Percentiles rank a stretch among this genome's conserved stretches.
phyloP scores from a whole-genome alignment of 2,797 vertebrate species.

The Parauchenoglanis punctatus region DNA sequence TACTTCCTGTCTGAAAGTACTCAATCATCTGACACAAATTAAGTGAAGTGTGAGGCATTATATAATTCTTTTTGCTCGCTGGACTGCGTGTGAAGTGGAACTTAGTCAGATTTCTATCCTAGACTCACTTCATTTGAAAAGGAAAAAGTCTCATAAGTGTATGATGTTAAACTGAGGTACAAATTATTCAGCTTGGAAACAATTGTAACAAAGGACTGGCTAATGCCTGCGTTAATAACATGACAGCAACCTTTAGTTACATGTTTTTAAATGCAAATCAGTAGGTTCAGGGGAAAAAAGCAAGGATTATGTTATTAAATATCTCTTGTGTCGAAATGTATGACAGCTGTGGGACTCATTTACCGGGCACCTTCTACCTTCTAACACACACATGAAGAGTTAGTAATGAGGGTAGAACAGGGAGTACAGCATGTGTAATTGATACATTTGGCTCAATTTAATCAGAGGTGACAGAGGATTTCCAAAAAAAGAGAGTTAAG shows the following conservation, averaged over 20 bases:
- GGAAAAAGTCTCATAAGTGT: background rate
- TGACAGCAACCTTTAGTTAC: background rate
- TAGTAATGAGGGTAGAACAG: constrained; percentile 65
- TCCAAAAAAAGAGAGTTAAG: constrained; percentile 72
- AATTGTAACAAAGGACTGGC: background rate
- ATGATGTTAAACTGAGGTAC: constrained; percentile 8
- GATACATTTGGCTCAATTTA: constrained; percentile 74
- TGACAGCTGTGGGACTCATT: constrained; percentile 39
- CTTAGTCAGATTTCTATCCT: background rate
- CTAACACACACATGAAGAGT: constrained; percentile 48
- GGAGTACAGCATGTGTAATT: constrained; percentile 69
- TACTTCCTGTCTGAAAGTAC: constrained; percentile 12
- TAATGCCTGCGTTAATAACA: background rate
- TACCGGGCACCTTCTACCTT: constrained; percentile 15
- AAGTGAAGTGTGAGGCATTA: constrained; percentile 8
- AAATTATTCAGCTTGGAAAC: constrained; percentile 10
- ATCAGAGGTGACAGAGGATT: constrained; percentile 79
- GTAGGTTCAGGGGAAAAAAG: background rate
- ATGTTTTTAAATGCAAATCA: constrained; percentile 13
- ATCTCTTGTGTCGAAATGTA: constrained; percentile 33
- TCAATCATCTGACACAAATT: constrained; percentile 6
- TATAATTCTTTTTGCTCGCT: background rate
- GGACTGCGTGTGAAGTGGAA: background rate
- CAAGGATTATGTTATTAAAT: constrained; percentile 35
- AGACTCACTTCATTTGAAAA: constrained; percentile 3